Evolutionary conservation across 2,888 invertebrate species (phyloP), one percentile per base, ranked within the genome.

Genomic region (Philaethria dido): DNA sequence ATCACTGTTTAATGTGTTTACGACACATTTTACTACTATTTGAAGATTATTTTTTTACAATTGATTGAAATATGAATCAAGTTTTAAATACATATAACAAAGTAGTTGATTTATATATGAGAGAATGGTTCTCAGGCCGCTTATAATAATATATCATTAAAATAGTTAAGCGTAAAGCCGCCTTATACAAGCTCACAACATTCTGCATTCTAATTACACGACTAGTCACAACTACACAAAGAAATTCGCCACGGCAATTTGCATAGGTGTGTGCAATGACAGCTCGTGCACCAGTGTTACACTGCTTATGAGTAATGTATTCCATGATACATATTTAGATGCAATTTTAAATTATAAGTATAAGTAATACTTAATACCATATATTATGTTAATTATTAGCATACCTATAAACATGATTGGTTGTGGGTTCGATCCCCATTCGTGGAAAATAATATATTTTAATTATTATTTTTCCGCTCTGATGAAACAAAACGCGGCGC

Each of bases 191-290:
- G 63, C 29, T 65, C 44, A 57, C 44, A 47, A 44, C 60, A 48
- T 47, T 29, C 22, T 29, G 33, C 45, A 60, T 29, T 45, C 60
- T 66, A 57, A 44, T 65, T 57, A 55, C 47, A 39, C 45, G 61
- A 59, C 42, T 16, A 67, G 55, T 64, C 65, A 65, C 47, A 39
- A 60, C 25, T 47, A 22, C 54, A 74, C 73, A 74, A 73, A 72
- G 72, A 72, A 68, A 74, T 73, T 72, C 64, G 72, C 66, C 66
- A 71, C 73, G 69, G 66, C 63, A 47, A 55, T 69, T 9, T 42
- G 42, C 48, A 47, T 57, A 70, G 50, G 64, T 54, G 62, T 44
- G 50, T 54, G 69, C 66, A 66, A 62, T 62, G 60, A 62, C 36
- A 47, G 22, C 47, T 42, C 57, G 22, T 44, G 25, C 45, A 39